Percentiles rank a stretch among this genome's conserved stretches.
Evolutionary conservation across 2,888 invertebrate genomes (phyloP).

Genomic region (Dilophus febrilis): DNA sequence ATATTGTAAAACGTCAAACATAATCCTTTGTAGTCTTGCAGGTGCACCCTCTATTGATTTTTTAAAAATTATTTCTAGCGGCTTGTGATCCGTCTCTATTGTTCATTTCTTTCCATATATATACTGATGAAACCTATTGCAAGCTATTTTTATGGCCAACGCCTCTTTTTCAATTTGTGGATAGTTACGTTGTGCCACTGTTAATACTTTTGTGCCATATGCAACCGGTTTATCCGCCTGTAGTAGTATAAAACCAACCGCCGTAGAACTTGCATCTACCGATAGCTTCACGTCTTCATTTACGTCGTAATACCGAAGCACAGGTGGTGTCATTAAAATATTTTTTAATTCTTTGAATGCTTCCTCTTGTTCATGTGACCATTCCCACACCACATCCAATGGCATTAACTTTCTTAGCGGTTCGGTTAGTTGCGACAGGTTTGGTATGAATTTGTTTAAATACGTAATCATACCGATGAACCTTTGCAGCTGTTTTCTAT

Average conservation of each 20-base stretch:
- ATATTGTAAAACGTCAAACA: constrained; percentile 12
- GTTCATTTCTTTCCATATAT: constrained; percentile 12
- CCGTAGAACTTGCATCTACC: constrained; percentile 15
- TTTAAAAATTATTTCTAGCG: constrained; percentile 14
- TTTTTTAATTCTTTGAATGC: constrained; percentile 11
- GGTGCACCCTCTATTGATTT: constrained; percentile 11
- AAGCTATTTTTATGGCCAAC: constrained; percentile 18
- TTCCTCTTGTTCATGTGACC: constrained; percentile 9
- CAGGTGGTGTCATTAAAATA: constrained; percentile 6
- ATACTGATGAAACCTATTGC: constrained; percentile 17
- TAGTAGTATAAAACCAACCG: constrained; percentile 7
- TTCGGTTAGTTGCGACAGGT: constrained; percentile 8
- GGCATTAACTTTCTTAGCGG: constrained; percentile 9
- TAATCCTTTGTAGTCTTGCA: constrained; percentile 16
- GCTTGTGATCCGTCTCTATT: constrained; percentile 14
- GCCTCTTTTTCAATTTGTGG: constrained; percentile 20
- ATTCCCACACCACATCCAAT: constrained; percentile 9
- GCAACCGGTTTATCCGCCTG: constrained; percentile 6
- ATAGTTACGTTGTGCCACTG: constrained; percentile 9
- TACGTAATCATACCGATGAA: constrained; percentile 12
- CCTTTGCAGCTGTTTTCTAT: constrained; percentile 8
- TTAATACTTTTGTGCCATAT: constrained; percentile 4
- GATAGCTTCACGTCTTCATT: constrained; percentile 10
- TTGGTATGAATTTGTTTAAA: constrained; percentile 9
- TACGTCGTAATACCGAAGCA: constrained; percentile 9